Conservation (phyloP, 2,113 vertebrate genomes). For the Gnathonemus echidnorhynchus region DNA sequence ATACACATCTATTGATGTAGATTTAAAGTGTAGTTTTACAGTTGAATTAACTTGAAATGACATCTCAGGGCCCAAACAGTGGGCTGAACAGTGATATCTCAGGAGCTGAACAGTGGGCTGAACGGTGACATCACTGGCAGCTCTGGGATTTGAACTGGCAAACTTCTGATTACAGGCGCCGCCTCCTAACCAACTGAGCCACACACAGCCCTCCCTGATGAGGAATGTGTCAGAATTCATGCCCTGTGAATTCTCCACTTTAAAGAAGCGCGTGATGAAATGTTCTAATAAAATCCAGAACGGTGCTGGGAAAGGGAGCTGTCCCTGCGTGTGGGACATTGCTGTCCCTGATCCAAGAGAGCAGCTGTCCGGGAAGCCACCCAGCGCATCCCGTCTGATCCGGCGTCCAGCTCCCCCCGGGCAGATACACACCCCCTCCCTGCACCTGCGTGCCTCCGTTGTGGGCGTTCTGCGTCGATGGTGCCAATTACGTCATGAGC, state of each 20-base stretch:
- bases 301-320: background rate
- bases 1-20: background rate
- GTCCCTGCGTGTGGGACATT: background rate
- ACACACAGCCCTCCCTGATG: background rate
- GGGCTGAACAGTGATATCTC: no score
- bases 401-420: slow-evolving; percentile 28
- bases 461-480: background rate
- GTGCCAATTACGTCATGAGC: background rate
- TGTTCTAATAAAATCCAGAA: background rate
- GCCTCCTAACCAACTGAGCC: background rate
- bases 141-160: background rate
- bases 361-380: slow-evolving; percentile 27
- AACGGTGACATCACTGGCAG: background rate
- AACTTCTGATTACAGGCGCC: background rate
- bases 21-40: background rate
- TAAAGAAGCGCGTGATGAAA: background rate
- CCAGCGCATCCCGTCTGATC: slow-evolving; percentile 28
- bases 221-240: background rate
- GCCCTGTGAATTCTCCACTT: background rate
- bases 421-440: slow-evolving; percentile 33
- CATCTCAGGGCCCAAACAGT: background rate
- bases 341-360: slow-evolving; percentile 19
- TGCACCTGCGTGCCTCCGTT: slow-evolving; percentile 24
- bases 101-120: background rate
- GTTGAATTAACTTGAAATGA: background rate